A percentile compares a stretch with the other conserved stretches of the same genome.
These are phyloP conservation scores for Lepus timidus DNA, from an alignment of 2,113 vertebrate species.

Conservation along the genomic window DNA sequence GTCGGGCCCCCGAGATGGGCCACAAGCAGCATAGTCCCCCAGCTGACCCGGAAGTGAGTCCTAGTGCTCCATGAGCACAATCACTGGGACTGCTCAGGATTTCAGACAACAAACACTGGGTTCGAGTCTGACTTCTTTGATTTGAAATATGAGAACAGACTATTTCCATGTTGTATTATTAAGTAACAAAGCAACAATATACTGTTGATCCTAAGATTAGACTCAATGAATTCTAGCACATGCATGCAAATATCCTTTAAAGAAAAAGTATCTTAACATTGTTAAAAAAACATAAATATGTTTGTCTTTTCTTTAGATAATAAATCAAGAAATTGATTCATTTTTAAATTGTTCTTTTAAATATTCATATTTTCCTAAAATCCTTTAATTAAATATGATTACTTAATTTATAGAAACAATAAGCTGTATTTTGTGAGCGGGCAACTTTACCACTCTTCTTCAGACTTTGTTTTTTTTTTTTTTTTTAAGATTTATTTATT, in stretches of 20 bases:
- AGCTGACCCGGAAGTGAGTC: slow-evolving; percentile 51
- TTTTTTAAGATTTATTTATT: no score
- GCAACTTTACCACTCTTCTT: background rate
- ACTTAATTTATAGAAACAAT: slow-evolving; percentile 36
- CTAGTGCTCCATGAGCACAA: background rate
- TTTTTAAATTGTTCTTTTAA: slow-evolving; percentile 60
- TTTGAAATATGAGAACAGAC: slow-evolving; percentile 56
- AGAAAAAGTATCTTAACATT: slow-evolving; percentile 55
- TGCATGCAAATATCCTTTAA: slow-evolving; percentile 52
- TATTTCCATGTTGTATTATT: slow-evolving; percentile 48
- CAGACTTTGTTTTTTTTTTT: background rate
- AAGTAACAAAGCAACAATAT: slow-evolving; percentile 54
- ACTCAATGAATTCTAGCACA: background rate
- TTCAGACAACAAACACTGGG: slow-evolving; percentile 37
- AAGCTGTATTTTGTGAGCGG: background rate
- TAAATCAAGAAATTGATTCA: background rate
- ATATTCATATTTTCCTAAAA: slow-evolving; percentile 41
- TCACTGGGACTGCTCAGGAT: slow-evolving; percentile 14
- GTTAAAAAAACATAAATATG: slow-evolving; percentile 32
- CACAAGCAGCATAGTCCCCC: slow-evolving; percentile 73
- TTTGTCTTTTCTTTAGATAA: slow-evolving; percentile 33
- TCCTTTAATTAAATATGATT: background rate
- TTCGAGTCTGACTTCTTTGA: slow-evolving; percentile 56
- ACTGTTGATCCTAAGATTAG: slow-evolving; percentile 53
- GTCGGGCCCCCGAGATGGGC: slow-evolving; percentile 81